Base-by-base conservation (phyloP, 2,113 vertebrate species). In the Scomber scombrus region DNA sequence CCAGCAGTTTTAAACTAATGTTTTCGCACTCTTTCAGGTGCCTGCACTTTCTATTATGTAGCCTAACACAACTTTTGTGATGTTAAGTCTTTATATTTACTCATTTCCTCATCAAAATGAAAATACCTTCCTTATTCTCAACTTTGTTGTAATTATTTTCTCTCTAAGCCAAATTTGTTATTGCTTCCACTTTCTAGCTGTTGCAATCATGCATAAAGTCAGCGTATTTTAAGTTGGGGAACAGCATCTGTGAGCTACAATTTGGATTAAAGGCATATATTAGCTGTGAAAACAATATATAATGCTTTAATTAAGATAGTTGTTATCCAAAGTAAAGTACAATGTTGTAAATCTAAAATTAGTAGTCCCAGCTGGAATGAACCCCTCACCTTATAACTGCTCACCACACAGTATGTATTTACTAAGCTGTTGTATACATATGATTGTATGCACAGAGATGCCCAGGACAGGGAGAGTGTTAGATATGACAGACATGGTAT, bases 31-130 rank as follows among this genome's bases (percentile, higher is more conserved):
- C 75, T 73, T 86, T 86, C 54, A 75, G 82, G 87, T 91, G 89
- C 89, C 89, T 91, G 88, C 85, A 93, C 91, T 90, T 90, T 90
- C 69, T 90, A 80, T 81, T 82, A 92, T 92, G 91, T 92, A 94
- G 91, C 92, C 78, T 88, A 86, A 65, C 75, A 78, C 16, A 75
- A 71, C 8, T 60, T 76, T 82, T 91, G 84, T 78, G 34, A 81
- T 47, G 70, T 71, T 70, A 46, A 63, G 70, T 82, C 71, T 89
- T 77, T 81, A 45, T 90, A 89, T 71, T 52, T 76, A 56, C 60
- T 78, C 4, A 78, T 68, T 82, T 84, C 78, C 69, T 69, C 19
- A 78, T 78, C 15, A 58, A 57, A 80, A 51, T 75, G 31, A 2
- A 82, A 75, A 75, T 58, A 61, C 66, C n/a, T 55, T n/a, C 34